A percentile compares a stretch with the other conserved stretches of the same genome.
Evolutionary conservation across 2,113 vertebrate species (phyloP).

Genomic region (Pedionomus torquatus): DNA sequence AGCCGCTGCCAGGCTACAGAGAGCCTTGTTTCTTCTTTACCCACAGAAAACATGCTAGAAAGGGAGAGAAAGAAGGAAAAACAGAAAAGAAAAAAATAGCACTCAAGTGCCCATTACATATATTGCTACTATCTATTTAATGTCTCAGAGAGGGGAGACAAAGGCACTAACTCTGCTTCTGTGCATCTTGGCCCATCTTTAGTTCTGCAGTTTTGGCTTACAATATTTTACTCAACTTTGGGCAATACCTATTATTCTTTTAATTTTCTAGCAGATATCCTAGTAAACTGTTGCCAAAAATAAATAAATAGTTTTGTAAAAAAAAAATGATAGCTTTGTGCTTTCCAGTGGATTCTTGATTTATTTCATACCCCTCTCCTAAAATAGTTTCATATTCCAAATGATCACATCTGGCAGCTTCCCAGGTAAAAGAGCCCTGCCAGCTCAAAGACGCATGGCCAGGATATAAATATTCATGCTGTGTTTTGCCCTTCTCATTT

Average conservation of each 20-base stretch:
- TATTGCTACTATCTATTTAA: neutral
- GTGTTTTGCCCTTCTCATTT: slow-evolving; percentile 23
- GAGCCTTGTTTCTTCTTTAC: neutral
- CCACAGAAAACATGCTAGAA: neutral
- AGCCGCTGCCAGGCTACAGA: neutral
- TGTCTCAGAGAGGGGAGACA: neutral
- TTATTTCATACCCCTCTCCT: neutral
- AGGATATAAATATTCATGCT: slow-evolving; percentile 37
- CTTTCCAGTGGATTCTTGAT: neutral
- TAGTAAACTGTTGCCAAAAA: neutral
- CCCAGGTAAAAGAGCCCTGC: neutral
- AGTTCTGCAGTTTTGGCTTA: neutral
- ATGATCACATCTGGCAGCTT: slow-evolving; percentile 35
- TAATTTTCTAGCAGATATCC: neutral
- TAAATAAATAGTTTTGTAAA: neutral
- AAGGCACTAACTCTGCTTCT: neutral
- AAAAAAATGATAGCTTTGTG: neutral
- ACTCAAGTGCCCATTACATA: neutral
- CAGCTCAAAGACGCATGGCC: neutral
- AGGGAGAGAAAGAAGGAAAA: neutral
- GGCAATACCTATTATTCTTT: neutral
- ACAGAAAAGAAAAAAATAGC: neutral
- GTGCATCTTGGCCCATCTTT: neutral
- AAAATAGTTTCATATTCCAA: slow-evolving; percentile 18
- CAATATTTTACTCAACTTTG: neutral